Base-by-base conservation (phyloP, 1,140 invertebrate species). In the Pseudobourletiella spinata region DNA sequence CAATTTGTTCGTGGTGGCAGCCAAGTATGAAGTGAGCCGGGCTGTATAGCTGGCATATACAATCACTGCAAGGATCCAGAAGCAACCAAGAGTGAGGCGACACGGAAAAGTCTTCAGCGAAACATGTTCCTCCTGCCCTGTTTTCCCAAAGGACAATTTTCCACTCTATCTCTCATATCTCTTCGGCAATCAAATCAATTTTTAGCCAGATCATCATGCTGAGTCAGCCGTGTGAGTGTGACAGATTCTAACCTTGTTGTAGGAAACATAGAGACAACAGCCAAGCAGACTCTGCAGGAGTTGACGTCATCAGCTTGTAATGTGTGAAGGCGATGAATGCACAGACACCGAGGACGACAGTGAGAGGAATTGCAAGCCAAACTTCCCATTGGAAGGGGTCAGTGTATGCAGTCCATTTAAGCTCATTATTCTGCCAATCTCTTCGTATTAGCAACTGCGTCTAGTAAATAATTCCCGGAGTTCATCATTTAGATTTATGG, bases 41-140 rank as follows among this genome's bases (percentile, higher is more conserved):
- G 66, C 66, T 1, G 59, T 68, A 26, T 68, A 68, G 25, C 48
- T 56, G 6, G 63, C 56, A 56, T 64, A 68, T 1, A 68, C 18
- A 0, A 65, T 57, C 16, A 68, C 62, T n/a, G 63, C 43, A 0
- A 68, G 44, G 11, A 68, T 24, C 63, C 66, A 68, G 56, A 65
- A 65, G 14, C 50, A 42, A 8, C 59, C 63, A 11, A 61, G 26
- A 2, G 43, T 55, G 15, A 68, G 48, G 20, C 66, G 43, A 39
- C 32, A 60, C 16, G 66, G 66, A 25, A 61, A 48, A 26, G 16
- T 39, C 24, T 30, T 11, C 26, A 66, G 29, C 3, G 30, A 46
- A 14, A 54, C 56, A 30, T 66, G 65, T 29, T 64, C 60, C 0
- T 44, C 1, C 15, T 59, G 63, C 3, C 63, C 66, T 63, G 39